Evolutionary conservation across 2,888 invertebrate species (phyloP), one percentile per base, ranked within the genome.

Genomic region (Eupithecia subumbrata): DNA sequence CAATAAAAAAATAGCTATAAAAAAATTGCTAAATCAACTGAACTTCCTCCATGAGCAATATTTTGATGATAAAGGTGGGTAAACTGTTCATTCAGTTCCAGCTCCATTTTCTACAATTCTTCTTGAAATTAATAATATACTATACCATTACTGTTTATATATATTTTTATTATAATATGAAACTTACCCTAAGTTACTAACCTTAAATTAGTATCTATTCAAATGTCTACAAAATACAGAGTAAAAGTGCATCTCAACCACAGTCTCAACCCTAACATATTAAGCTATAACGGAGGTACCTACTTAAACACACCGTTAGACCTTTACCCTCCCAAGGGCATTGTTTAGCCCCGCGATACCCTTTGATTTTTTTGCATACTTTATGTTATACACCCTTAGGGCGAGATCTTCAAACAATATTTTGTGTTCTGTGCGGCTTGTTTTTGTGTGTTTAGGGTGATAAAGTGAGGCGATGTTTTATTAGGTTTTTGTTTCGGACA

Each of bases 311-410:
- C 81, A 75, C 76, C 73, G 72, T 78, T 75, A 74, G 73, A 73
- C 81, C 81, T 83, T 83, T 81, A 79, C 76, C 76, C 71, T 77
- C 83, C 78, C 82, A 70, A 71, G 80, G 85, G 84, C 81, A 82
- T 83, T 85, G 86, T 80, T 86, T 85, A 82, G 83, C 83, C 84
- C 82, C 83, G 81, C 79, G 76, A 75, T 80, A 83, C 82, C 87
- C 88, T 88, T 88, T 88, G 88, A 88, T 88, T 88, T 85, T 83
- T 87, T 88, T 84, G 83, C 85, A 84, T 85, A 84, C 84, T 84
- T 82, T 84, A 84, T 86, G 81, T 82, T 84, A 78, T 43, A 37
- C 63, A 56, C 30, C 75, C 75, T 66, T 3, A 66, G 75, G 73
- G 77, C 56, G 48, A 74, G 74, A 76, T 78, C 73, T 78, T 78